These are phyloP conservation scores for Strigamia crassipes DNA, from an alignment of 2,888 invertebrate species.

Conservation along the genomic window DNA sequence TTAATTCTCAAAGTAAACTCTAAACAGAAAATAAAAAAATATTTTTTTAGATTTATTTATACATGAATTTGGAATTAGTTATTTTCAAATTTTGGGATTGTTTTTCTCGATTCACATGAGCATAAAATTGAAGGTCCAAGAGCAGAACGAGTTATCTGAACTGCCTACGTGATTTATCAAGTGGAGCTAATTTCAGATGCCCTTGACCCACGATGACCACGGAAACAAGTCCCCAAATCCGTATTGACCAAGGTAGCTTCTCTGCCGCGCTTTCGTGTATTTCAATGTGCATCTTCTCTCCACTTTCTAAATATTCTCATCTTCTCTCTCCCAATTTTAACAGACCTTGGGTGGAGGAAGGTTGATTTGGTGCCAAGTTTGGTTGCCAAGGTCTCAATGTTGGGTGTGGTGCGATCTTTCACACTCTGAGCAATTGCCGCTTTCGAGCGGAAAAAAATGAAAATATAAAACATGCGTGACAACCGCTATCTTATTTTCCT, in stretches of 20 bases:
- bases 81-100: not conserved
- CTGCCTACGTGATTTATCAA: conserved; percentile 10
- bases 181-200: not conserved
- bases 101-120: conserved; percentile 4
- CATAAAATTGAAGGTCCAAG: conserved; percentile 4
- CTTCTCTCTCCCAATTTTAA: not conserved
- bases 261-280: not conserved
- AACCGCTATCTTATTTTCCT: not conserved
- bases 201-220: not conserved
- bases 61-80: not conserved
- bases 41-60: not conserved
- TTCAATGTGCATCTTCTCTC: not conserved
- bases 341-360: conserved; percentile 3
- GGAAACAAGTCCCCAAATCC: not conserved
- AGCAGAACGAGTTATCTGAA: not conserved
- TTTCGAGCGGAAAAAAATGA: not conserved
- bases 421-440: not conserved
- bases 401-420: conserved; percentile 10
- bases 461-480: not conserved
- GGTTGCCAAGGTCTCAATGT: conserved; percentile 3
- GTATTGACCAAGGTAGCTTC: not conserved
- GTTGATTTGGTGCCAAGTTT: conserved; percentile 10
- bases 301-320: not conserved
- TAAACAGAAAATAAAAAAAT: not conserved
- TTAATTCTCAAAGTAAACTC: not conserved